phyloP scores from a whole-genome alignment of 1,140 invertebrate genomes.

The Drosophila subobscura region DNA sequence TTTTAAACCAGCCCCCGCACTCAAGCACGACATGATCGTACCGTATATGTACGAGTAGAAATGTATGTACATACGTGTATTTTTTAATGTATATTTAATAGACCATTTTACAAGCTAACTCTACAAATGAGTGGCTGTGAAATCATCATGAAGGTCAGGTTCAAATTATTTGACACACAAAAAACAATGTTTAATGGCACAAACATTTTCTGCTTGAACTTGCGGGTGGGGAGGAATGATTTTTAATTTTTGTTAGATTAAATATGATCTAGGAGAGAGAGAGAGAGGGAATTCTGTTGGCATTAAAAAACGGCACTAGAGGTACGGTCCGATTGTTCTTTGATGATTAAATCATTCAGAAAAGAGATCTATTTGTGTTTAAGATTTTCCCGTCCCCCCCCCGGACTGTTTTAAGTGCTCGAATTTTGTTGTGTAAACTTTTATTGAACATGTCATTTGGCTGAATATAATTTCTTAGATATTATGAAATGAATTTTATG shows the following conservation, averaged over 20 bases:
- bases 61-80: slow-evolving; percentile 11
- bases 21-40: background rate
- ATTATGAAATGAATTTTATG: background rate
- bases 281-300: too few species aligned
- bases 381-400: too few species aligned
- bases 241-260: too few species aligned
- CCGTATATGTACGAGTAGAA: slow-evolving; percentile 4
- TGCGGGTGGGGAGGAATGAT: too few species aligned
- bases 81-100: slow-evolving; percentile 79
- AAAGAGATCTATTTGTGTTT: too few species aligned
- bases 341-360: too few species aligned
- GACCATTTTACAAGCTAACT: slow-evolving; percentile 74
- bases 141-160: slow-evolving; percentile 72
- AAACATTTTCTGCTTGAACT: too few species aligned
- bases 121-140: slow-evolving; percentile 70
- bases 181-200: slow-evolving; percentile 5
- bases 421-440: background rate
- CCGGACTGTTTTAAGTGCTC: too few species aligned
- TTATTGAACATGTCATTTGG: slow-evolving; percentile 1
- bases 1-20: slow-evolving; percentile 58
- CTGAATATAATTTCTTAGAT: background rate
- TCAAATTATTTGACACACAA: slow-evolving; percentile 67
- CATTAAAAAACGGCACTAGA: too few species aligned
- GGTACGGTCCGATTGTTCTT: too few species aligned
- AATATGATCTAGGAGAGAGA: too few species aligned